Conservation (phyloP, 2,797 vertebrate species). For the Chaunax sp. region DNA sequence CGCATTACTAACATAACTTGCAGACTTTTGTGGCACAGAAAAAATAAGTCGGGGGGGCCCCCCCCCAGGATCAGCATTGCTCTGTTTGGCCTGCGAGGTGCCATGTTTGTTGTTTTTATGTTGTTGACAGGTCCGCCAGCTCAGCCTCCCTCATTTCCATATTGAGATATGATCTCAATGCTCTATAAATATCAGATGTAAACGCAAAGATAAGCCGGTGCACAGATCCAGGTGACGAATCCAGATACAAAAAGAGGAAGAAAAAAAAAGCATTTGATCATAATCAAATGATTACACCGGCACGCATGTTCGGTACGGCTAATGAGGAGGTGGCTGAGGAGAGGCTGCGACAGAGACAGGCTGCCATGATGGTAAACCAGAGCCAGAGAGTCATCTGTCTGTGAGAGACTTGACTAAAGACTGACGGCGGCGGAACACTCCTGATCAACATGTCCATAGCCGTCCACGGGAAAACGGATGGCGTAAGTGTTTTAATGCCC, state of each 20-base stretch:
- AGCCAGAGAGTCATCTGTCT: not conserved
- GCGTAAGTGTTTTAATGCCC: constrained; percentile 42
- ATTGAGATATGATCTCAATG: constrained; percentile 13
- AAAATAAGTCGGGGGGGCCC: not conserved
- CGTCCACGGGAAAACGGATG: constrained; percentile 2
- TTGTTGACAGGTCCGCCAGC: constrained; percentile 4
- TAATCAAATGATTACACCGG: not conserved
- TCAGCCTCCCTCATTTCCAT: constrained; percentile 19
- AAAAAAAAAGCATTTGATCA: constrained; percentile 13
- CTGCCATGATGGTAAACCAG: not conserved
- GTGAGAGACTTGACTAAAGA: constrained; percentile 3
- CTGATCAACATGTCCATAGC: constrained; percentile 44
- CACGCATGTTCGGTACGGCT: not conserved
- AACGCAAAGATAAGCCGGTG: constrained; percentile 2
- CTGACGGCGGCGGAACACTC: constrained; percentile 10
- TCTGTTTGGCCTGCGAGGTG: not conserved
- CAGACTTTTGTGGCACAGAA: no score
- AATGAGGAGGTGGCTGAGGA: not conserved
- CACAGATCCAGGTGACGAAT: constrained; percentile 1
- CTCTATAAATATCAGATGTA: constrained; percentile 33
- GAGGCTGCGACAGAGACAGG: not conserved
- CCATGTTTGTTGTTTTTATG: not conserved
- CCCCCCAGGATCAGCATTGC: not conserved
- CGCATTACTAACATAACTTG: no score
- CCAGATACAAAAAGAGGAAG: not conserved